Evolutionary conservation across 2,797 vertebrate genomes (phyloP).

Genomic region (Thunnus albacares): DNA sequence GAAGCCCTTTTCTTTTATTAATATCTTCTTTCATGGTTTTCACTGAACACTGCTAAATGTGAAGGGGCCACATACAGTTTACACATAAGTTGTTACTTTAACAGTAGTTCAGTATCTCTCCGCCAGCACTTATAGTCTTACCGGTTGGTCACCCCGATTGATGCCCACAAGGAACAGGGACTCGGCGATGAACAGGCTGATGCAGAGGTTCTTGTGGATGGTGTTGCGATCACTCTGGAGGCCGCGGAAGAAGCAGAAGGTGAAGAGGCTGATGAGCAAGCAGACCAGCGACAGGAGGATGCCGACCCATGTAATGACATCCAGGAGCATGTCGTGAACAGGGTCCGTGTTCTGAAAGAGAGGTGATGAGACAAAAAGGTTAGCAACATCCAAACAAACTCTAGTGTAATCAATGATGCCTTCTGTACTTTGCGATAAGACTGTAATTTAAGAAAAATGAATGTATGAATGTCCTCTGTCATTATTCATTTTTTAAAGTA

Average conservation of each 20-base stretch:
- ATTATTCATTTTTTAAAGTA: slow-evolving; percentile 9
- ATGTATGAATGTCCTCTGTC: neutral
- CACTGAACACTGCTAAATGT: neutral
- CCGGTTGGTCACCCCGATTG: slow-evolving; percentile 96
- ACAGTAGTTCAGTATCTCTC: neutral
- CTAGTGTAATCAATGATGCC: neutral
- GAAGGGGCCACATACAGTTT: no score
- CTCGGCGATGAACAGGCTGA: slow-evolving; percentile 97
- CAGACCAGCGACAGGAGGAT: slow-evolving; percentile 98
- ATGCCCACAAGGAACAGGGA: slow-evolving; percentile 97
- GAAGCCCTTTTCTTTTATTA: neutral
- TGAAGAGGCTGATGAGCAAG: slow-evolving; percentile 99
- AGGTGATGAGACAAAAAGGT: slow-evolving; percentile 11
- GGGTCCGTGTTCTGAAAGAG: slow-evolving; percentile 89
- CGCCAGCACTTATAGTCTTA: slow-evolving; percentile 78
- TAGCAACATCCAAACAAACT: neutral
- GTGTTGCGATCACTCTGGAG: slow-evolving; percentile 99
- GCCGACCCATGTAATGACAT: slow-evolving; percentile 98
- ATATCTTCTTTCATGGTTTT: neutral
- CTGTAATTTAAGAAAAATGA: neutral
- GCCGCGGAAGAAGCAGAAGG: slow-evolving; percentile 99
- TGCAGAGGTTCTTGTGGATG: slow-evolving; percentile 98
- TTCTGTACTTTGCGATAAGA: neutral
- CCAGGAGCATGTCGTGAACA: slow-evolving; percentile 94
- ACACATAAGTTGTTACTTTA: neutral